Percentiles rank a stretch among this genome's conserved stretches.
Evolutionary conservation across 2,113 vertebrate genomes (phyloP).

Genomic region (Hipposideros armiger): DNA sequence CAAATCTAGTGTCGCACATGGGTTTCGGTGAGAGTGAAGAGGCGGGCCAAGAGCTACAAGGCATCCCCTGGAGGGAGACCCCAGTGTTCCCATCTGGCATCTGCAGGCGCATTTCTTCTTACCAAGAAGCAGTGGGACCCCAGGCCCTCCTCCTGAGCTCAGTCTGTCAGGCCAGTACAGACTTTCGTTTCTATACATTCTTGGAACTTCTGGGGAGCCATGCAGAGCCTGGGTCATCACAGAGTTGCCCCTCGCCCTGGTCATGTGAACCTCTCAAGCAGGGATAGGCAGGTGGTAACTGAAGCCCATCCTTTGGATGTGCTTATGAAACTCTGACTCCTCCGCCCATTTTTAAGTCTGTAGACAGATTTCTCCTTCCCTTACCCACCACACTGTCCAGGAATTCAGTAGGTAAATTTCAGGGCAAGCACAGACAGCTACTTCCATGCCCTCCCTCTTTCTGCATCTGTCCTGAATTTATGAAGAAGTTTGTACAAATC

Average conservation of each 20-base stretch:
- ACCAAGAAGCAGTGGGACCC: not conserved
- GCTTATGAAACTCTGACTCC: not conserved
- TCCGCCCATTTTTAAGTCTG: not conserved
- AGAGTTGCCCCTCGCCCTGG: not conserved
- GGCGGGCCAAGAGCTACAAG: not conserved
- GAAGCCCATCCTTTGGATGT: not conserved
- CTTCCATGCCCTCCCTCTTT: not conserved
- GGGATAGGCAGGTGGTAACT: not conserved
- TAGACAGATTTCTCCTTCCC: not conserved
- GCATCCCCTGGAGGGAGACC: not conserved
- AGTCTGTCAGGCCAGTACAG: rapidly evolving
- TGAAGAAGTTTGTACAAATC: not conserved
- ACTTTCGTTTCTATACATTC: not conserved
- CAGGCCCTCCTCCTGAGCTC: not conserved
- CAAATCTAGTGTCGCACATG: not conserved
- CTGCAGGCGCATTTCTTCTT: not conserved
- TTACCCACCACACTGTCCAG: not conserved
- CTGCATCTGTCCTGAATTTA: not conserved
- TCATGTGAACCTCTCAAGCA: not conserved
- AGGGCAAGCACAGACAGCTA: not conserved
- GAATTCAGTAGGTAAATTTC: not conserved
- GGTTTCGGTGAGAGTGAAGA: not conserved
- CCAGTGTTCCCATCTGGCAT: rapidly evolving
- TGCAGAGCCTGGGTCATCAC: not conserved
- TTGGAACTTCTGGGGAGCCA: not conserved